phyloP scores from a whole-genome alignment of 2,888 invertebrate species.

The Latrodectus elegans region DNA sequence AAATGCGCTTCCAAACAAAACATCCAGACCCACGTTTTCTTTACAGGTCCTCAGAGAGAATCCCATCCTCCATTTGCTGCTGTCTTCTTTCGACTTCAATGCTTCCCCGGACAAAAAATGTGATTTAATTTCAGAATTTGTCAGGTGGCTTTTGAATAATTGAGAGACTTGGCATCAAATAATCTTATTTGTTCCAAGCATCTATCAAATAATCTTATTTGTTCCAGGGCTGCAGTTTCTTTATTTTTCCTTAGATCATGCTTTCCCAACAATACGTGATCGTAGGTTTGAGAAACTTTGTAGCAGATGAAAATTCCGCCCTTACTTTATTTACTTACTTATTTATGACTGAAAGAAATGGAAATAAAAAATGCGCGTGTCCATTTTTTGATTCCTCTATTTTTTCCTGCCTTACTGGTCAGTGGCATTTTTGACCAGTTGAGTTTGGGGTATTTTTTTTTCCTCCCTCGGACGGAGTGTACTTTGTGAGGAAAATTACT shows the following conservation, averaged over 20 bases:
- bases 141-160: slow-evolving; percentile 59
- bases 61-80: slow-evolving; percentile 18
- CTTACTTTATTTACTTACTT: slow-evolving; percentile 39
- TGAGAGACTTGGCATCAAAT: slow-evolving; percentile 49
- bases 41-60: slow-evolving; percentile 34
- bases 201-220: slow-evolving; percentile 64
- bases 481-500: background rate
- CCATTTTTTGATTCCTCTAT: background rate
- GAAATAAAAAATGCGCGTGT: background rate
- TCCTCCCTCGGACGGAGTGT: slow-evolving; percentile 1
- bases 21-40: slow-evolving; percentile 44
- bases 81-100: slow-evolving; percentile 24
- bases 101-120: slow-evolving; percentile 51
- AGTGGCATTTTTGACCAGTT: slow-evolving; percentile 24
- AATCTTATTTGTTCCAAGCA: slow-evolving; percentile 60
- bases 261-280: slow-evolving; percentile 37
- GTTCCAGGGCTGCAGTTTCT: slow-evolving; percentile 6
- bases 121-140: slow-evolving; percentile 63
- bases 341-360: slow-evolving; percentile 17
- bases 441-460: slow-evolving; percentile 33
- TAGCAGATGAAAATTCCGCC: slow-evolving; percentile 47
- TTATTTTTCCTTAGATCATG: background rate
- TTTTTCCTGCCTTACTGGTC: too few relatives aligned
- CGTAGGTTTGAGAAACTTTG: slow-evolving; percentile 44
- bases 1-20: slow-evolving; percentile 40